Conservation (phyloP, 2,113 vertebrate genomes). For the Aplodontia rufa region DNA sequence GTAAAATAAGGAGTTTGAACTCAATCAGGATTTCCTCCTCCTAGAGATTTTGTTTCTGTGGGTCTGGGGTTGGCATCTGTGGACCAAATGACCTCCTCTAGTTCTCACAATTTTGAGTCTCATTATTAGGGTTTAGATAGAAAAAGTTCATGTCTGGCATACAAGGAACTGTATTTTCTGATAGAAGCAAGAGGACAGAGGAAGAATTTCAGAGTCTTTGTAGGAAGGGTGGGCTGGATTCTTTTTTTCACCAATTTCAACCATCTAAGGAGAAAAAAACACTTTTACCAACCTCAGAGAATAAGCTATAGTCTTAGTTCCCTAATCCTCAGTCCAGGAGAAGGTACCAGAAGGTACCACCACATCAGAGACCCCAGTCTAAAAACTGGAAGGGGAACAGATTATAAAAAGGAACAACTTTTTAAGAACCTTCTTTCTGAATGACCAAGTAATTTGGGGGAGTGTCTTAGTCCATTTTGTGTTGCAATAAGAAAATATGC, state of each 20-base stretch:
- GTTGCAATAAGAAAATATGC: neutral
- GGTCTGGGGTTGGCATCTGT: neutral
- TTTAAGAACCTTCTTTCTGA: constrained; percentile 8
- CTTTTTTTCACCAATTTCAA: neutral
- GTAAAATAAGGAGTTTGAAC: constrained; percentile 43
- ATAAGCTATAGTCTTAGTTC: constrained; percentile 28
- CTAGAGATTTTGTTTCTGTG: constrained; percentile 30
- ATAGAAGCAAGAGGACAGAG: constrained; percentile 20
- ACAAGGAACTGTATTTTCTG: neutral
- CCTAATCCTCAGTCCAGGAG: constrained; percentile 9
- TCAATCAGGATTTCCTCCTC: constrained; percentile 15
- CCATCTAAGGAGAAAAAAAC: neutral
- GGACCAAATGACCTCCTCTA: constrained; percentile 16
- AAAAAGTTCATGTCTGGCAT: constrained; percentile 3
- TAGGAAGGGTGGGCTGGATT: constrained; percentile 29
- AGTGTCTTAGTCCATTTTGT: neutral
- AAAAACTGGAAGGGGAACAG: constrained; percentile 42
- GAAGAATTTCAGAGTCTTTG: constrained; percentile 34
- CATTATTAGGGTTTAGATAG: neutral
- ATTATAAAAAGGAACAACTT: no score
- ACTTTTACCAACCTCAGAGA: constrained; percentile 24
- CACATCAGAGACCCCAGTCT: constrained; percentile 33
- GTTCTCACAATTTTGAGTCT: constrained; percentile 31
- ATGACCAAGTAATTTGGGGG: constrained; percentile 19
- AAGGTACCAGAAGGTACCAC: neutral